These are phyloP conservation scores for Dasypolia templi DNA, from an alignment of 2,888 invertebrate genomes.

Conservation along the genomic window DNA sequence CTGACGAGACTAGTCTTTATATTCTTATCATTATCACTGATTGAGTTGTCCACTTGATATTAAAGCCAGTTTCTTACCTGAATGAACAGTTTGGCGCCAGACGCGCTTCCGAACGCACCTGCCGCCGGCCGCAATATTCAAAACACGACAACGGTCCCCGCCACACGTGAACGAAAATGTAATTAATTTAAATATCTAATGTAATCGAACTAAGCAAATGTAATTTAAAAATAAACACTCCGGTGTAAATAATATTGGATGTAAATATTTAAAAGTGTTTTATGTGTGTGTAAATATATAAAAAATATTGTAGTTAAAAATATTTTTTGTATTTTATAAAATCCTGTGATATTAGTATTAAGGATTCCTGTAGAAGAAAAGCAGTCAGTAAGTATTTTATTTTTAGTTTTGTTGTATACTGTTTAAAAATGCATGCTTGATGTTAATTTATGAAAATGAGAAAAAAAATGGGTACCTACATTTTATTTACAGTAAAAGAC, in stretches of 20 bases:
- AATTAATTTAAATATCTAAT: constrained; percentile 70
- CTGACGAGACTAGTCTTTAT: constrained; percentile 69
- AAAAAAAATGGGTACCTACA: constrained; percentile 12
- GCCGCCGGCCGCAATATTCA: constrained; percentile 57
- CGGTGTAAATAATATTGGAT: constrained; percentile 78
- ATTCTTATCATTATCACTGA: constrained; percentile 82
- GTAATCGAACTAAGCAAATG: constrained; percentile 71
- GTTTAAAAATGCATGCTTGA: constrained; percentile 11
- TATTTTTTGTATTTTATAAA: constrained; percentile 72
- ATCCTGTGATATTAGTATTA: constrained; percentile 89
- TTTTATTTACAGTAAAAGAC: constrained; percentile 27
- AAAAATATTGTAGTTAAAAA: constrained; percentile 62
- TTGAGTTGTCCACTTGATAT: constrained; percentile 85
- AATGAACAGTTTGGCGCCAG: constrained; percentile 75
- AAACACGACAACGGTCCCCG: constrained; percentile 63
- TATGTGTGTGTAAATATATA: constrained; percentile 65
- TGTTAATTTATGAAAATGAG: not conserved
- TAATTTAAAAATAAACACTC: constrained; percentile 68
- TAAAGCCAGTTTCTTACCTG: constrained; percentile 77
- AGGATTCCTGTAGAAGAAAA: constrained; percentile 73
- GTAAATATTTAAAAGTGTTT: constrained; percentile 71
- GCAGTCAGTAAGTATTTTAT: constrained; percentile 81
- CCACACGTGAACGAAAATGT: constrained; percentile 73
- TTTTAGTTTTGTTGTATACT: constrained; percentile 15
- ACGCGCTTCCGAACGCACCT: constrained; percentile 75